These are phyloP conservation scores for Seriola aureovittata DNA, from an alignment of 2,113 vertebrate species.

Conservation along the genomic window DNA sequence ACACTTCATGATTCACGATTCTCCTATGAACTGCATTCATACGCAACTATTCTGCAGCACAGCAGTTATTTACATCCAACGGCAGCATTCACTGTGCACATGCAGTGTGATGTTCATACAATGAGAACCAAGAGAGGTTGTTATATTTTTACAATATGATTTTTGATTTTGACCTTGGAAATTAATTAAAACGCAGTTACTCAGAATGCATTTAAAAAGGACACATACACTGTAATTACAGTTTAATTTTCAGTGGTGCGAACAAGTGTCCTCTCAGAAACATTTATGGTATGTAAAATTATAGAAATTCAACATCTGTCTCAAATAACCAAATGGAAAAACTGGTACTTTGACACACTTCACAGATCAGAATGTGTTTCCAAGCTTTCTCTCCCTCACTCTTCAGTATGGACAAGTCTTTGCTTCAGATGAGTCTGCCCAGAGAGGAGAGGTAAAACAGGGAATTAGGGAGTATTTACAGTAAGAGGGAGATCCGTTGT, in stretches of 20 bases:
- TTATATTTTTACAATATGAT: neutral
- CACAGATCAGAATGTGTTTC: constrained; percentile 4
- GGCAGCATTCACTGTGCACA: neutral
- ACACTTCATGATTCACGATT: constrained; percentile 6
- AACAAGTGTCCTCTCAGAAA: neutral
- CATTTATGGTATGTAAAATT: neutral
- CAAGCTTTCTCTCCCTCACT: neutral
- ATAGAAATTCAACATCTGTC: neutral
- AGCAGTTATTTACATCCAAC: constrained; percentile 26
- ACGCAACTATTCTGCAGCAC: neutral
- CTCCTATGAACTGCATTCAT: no score
- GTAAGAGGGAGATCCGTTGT: constrained; percentile 49
- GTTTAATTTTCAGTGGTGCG: neutral
- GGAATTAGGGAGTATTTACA: constrained; percentile 67
- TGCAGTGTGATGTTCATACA: neutral
- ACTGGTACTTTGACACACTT: constrained; percentile 7
- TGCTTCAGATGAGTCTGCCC: constrained; percentile 19
- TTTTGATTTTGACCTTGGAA: neutral
- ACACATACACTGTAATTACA: no score
- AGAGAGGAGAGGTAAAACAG: constrained; percentile 48
- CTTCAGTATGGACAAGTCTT: neutral
- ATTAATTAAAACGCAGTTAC: neutral
- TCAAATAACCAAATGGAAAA: neutral
- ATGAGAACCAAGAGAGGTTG: neutral
- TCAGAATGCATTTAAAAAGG: neutral